Evolutionary conservation across 2,113 vertebrate species (phyloP), one percentile per base, ranked within the genome.

Genomic region (Anhinga anhinga): DNA sequence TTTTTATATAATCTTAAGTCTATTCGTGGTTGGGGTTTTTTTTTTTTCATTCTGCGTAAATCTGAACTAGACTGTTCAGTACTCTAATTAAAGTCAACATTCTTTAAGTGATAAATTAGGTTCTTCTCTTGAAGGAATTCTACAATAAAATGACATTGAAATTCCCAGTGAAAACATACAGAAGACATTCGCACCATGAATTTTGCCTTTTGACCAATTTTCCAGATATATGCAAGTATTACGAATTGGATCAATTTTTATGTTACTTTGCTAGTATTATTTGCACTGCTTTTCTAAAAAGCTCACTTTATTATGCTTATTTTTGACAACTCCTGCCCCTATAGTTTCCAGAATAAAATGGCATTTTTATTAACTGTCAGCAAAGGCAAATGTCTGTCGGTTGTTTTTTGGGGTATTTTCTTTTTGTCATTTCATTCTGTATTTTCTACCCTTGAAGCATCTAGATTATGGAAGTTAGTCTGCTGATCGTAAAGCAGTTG

Each of bases 401-500:
- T 34, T 73, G 34, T 0, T 11, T 13, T 70, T 66, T 45, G 13
- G 8, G 7, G 15, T 15, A 19, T n/a, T 76, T 77, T 34, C 19
- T 55, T 73, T 88, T 82, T 15, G 50, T 50, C 26, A 53, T 63
- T 77, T 90, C 7, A 47, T 77, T 87, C 71, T 85, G 49, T 50
- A 56, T 72, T 95, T 94, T 94, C 38, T 73, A 10, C 52, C 78
- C 16, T 80, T n/a, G 36, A 76, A 80, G n/a, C 32, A 42, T 84
- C 65, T 92, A 80, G 52, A 91, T 91, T 93, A 56, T 88, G 78
- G 80, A 86, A 62, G 29, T 53, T 67, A 82, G 18, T 38, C 74
- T 95, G 29, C 56, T 95, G 66, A 93, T 97, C 79, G 55, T 88
- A 82, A 96, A 95, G 36, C 38, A 74, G 69, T 79, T 91, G 22